Conservation (phyloP, 2,797 vertebrate species). For the Fistularia tabacaria region DNA sequence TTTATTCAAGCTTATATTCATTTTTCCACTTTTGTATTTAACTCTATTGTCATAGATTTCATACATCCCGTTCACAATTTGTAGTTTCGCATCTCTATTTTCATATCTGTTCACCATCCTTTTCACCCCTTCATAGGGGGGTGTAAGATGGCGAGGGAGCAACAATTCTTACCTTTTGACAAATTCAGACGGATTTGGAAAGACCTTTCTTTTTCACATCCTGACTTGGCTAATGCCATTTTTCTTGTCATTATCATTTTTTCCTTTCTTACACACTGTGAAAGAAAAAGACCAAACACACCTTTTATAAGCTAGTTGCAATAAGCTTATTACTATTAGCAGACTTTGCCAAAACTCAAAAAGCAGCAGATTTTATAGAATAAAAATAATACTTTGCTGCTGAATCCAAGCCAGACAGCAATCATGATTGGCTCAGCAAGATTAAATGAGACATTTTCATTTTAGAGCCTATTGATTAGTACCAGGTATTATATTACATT, state of each 20-base stretch:
- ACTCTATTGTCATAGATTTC: background rate
- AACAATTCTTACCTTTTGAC: conserved; percentile 4
- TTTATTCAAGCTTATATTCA: background rate
- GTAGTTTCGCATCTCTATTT: conserved; percentile 8
- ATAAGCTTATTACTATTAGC: too few relatives aligned
- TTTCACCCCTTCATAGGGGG: conserved; percentile 23
- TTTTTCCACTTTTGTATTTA: background rate
- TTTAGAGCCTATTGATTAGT: background rate
- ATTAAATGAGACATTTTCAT: too few relatives aligned
- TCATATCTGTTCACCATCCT: conserved; percentile 9
- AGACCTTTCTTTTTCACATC: conserved; percentile 15
- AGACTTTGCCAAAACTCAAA: too few relatives aligned
- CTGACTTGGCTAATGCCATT: background rate
- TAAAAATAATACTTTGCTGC: too few relatives aligned
- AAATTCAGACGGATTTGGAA: conserved; percentile 11
- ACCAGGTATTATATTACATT: conserved; percentile 14
- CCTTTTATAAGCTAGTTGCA: too few relatives aligned
- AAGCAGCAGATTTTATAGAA: too few relatives aligned
- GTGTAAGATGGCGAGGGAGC: too few relatives aligned
- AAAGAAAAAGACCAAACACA: background rate
- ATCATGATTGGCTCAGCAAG: too few relatives aligned
- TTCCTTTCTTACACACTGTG: background rate
- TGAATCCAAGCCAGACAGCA: too few relatives aligned
- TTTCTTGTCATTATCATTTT: background rate
- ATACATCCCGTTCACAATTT: conserved; percentile 1